Conservation (phyloP, 2,888 invertebrate species). For the Eudiplozoon nipponicum region DNA sequence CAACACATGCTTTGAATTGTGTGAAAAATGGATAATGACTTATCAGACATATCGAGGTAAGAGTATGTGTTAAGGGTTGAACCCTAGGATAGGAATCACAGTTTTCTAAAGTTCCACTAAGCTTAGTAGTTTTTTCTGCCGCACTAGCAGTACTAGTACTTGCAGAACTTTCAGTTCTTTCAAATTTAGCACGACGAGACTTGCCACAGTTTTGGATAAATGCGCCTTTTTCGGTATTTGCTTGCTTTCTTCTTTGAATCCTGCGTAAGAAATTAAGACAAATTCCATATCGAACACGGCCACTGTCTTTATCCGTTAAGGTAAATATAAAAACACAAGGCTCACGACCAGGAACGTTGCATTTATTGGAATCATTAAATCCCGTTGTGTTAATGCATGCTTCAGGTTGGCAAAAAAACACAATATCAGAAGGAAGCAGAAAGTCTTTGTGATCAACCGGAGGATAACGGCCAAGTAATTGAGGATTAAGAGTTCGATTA, state of each 20-base stretch:
- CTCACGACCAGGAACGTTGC: conserved; percentile 39
- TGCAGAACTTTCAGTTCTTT: too few species aligned
- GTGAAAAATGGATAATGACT: conserved; percentile 98
- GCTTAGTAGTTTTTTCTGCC: too few species aligned
- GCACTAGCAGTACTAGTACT: too few species aligned
- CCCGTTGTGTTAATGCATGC: conserved; percentile 44
- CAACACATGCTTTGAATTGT: conserved; percentile 80
- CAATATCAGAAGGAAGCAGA: conserved; percentile 77
- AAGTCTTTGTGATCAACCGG: conserved; percentile 81
- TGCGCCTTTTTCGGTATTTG: background rate
- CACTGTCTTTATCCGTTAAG: conserved; percentile 88
- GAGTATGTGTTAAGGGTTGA: conserved; percentile 41
- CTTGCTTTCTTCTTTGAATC: conserved; percentile 28
- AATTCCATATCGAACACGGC: conserved; percentile 45
- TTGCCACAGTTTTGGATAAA: too few species aligned
- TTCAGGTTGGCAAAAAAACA: conserved; percentile 96
- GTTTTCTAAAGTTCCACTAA: too few species aligned
- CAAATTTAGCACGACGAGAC: too few species aligned
- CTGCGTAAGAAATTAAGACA: conserved; percentile 91
- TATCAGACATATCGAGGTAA: conserved; percentile 77
- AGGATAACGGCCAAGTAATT: conserved; percentile 59
- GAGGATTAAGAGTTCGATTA: conserved; percentile 43
- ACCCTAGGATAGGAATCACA: background rate
- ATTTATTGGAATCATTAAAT: conserved; percentile 4
- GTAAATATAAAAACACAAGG: conserved; percentile 85